These are phyloP conservation scores for Ursus arctos DNA, from an alignment of 2,113 vertebrate genomes.

Conservation along the genomic window DNA sequence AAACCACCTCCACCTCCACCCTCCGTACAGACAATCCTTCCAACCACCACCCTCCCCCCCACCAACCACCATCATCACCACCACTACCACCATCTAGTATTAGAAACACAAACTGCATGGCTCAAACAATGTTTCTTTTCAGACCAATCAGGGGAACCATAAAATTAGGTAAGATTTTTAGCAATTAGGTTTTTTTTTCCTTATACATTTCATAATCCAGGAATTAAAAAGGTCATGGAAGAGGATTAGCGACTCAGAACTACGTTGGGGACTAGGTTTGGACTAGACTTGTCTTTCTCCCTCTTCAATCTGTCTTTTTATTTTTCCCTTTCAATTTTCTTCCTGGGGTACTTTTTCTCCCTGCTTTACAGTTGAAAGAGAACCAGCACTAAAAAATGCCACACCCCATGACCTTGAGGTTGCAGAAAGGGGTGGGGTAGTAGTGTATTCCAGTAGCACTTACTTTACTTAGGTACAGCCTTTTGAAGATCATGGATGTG, in stretches of 20 bases:
- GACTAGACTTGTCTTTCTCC: not conserved
- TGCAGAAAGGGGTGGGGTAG: not conserved
- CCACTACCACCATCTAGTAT: not conserved
- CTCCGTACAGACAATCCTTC: not conserved
- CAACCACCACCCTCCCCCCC: rapidly evolving
- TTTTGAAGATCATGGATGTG: not conserved
- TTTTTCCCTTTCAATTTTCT: not conserved
- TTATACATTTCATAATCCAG: not conserved
- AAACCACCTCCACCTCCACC: not conserved
- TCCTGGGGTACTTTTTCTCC: not conserved
- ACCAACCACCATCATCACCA: too few species aligned
- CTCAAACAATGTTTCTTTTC: not conserved
- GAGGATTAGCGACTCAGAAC: not conserved
- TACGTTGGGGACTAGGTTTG: not conserved
- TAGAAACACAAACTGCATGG: not conserved
- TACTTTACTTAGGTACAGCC: not conserved
- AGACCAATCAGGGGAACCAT: not conserved
- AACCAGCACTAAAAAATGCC: not conserved
- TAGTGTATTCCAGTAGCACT: not conserved
- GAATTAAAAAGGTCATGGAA: slow-evolving; percentile 12
- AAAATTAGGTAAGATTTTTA: not conserved
- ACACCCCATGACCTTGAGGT: not conserved
- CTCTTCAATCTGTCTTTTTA: not conserved
- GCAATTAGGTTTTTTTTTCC: not conserved
- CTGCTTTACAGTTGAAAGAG: slow-evolving; percentile 11